These are phyloP conservation scores for Druon quercuslanigerum DNA, from an alignment of 1,140 invertebrate species.

Conservation along the genomic window DNA sequence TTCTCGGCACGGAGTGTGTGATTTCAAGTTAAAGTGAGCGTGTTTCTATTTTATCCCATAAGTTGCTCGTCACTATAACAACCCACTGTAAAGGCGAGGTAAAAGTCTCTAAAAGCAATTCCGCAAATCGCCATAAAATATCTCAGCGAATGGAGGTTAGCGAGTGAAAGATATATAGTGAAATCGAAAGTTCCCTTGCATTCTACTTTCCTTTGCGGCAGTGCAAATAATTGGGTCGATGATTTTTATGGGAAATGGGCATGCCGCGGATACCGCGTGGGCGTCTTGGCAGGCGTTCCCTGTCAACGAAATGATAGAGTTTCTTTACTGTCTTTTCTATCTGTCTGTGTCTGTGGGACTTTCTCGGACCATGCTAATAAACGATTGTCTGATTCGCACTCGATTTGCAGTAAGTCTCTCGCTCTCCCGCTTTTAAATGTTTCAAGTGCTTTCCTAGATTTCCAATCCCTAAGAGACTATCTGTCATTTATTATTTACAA, in stretches of 20 bases:
- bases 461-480: no score
- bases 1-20: no score
- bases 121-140: slow-evolving; percentile 1
- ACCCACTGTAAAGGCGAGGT: slow-evolving; percentile 34
- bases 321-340: not conserved
- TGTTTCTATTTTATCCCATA: no score
- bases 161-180: slow-evolving; percentile 55
- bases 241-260: slow-evolving; percentile 39
- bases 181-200: slow-evolving; percentile 58
- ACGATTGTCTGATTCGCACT: not conserved
- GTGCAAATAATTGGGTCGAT: slow-evolving; percentile 46
- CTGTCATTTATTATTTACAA: no score
- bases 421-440: no score
- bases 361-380: slow-evolving; percentile 18
- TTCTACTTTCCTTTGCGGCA: slow-evolving; percentile 56
- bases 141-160: slow-evolving; percentile 48
- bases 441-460: no score
- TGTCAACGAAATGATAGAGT: slow-evolving; percentile 24
- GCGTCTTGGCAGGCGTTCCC: slow-evolving; percentile 23
- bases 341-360: slow-evolving; percentile 4
- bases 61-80: no score
- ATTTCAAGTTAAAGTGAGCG: no score
- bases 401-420: not conserved
- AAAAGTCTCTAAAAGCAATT: slow-evolving; percentile 10
- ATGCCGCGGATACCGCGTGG: slow-evolving; percentile 25